Evolutionary conservation across 2,113 vertebrate genomes (phyloP), one percentile per base, ranked within the genome.

Genomic region (Onychorhynchus coronatus): DNA sequence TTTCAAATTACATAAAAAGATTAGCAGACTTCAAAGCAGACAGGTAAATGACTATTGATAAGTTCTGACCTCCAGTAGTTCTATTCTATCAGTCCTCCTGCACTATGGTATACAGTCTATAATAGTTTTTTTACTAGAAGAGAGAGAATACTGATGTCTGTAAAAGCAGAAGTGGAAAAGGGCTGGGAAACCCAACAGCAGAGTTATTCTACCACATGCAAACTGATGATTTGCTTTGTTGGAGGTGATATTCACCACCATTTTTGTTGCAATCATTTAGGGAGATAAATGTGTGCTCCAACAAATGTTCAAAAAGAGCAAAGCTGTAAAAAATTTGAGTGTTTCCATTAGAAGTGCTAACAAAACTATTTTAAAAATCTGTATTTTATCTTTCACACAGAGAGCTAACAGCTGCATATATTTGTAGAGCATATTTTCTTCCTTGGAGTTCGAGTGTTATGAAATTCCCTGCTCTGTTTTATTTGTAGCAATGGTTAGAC

Each of bases 171-270:
- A 80, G 39, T 65, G 27, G 24, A 75, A 81, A n/a, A 75, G 20
- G 44, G 27, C 24, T 75, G 31, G 24, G 9, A 95, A 92, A 61
- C 35, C 20, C 47, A 92, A 47, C 17, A 82, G 22, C 27, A 75
- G 24, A 91, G 8, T 59, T 63, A 49, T 77, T 80, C 67, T 85
- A 88, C 39, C 35, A 55, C 20, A 47, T 31, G 23, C 39, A 94
- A 91, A 47, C 42, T 58, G 42, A 50, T 77, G 62, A 94, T 96
- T 88, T 96, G 41, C 66, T 89, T 95, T 88, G 75, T 71, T 90
- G 75, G 79, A 80, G 23, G 7, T 88, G 19, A 16, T 70, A 31
- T 71, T 88, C 47, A 42, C n/a, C n/a, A 79, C 15, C 50, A 49
- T 66, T 94, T 95, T 88, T 88, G 55, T 83, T 90, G 55, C 71